Evolutionary conservation across 1,140 invertebrate genomes (phyloP), one percentile per base, ranked within the genome.

Genomic region (Zaprionus inermis): DNA sequence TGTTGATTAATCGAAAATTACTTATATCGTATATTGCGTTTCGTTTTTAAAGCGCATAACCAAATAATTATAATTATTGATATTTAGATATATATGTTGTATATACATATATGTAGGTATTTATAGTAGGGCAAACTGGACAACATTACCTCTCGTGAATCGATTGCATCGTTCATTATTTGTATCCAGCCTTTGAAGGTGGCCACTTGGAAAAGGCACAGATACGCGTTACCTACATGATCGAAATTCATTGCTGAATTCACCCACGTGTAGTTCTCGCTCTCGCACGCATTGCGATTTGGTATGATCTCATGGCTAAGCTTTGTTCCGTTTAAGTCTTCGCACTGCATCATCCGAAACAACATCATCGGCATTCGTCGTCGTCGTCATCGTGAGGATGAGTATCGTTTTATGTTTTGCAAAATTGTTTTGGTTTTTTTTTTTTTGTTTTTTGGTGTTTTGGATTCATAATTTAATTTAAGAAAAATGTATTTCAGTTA

Each of bases 161-260:
- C 98, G 79, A 98, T 98, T 18, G 98, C 98, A 93, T 99, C 97
- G 89, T 98, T 97, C 98, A 99, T 99, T 68, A 99, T 99, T 92
- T 97, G 96, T 88, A 96, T 98, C 97, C 95, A 98, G 86, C 97
- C 97, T 93, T 97, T 97, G 93, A 99, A 99, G 55, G 98, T 99
- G 51, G 98, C 98, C 77, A 99, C 97, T 97, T 99, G 98, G 93
- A 99, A 99, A 72, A 99, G 95, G 92, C 98, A 98, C 78, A 99
- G 94, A 93, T 99, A 99, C 24, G 98, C 98, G 94, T 98, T 98
- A 38, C 98, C 96, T 10, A 99, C 98, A 93, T 99, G 98, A 93
- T 99, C 98, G 93, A 99, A 99, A 93, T 99, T 99, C 95, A 99
- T 98, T 71, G 96, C 95, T 38, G 98, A 98, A 93, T 99, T 99